Evolutionary conservation across 2,797 vertebrate genomes (phyloP), one percentile per base, ranked within the genome.

Genomic region (Galaxias olidus): DNA sequence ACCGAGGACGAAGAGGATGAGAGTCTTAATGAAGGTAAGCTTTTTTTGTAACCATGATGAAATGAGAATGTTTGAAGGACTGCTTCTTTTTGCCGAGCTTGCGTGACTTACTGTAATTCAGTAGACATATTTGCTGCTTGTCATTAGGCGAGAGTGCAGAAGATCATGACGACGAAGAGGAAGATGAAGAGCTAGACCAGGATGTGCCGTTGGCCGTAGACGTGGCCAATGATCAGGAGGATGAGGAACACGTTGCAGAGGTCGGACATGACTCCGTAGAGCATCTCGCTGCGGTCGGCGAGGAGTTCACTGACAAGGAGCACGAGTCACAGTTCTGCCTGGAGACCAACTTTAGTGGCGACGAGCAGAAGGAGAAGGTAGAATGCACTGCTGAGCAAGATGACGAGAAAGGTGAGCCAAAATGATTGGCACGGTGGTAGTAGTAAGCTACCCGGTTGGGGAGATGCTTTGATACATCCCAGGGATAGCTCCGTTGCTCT

Each of bases 291-390:
- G 84, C 72, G 44, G 56, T 57, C 43, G 78, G 17, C 0, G 90
- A 89, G 41, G 93, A 95, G 68, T 97, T 97, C 17, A 90, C 90
- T 42, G 96, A 98, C 73, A 84, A 88, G 20, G 92, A 94, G 72
- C 88, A 95, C 0, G 96, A 98, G 83, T 88, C 91, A 52, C 90
- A 93, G 63, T 98, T 98, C 86, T 95, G 95, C 81, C 84, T 98
- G 74, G 96, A 98, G 89, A 93, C 84, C 54, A 97, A 96, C 89
- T 94, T 94, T 80, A 86, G 88, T 0, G 91, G 89, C 10, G 78
- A 81, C 41, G 77, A 8, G 46, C 87, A 74, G n/a, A 47, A 65
- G n/a, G 85, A 84, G 11, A 68, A 71, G 0, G 0, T 19, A 5
- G 73, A 75, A 15, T 14, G 43, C 45, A 1, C 52, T 0, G 13